These are phyloP conservation scores for Myotis davidii DNA, from an alignment of 2,113 vertebrate species.

Conservation along the genomic window DNA sequence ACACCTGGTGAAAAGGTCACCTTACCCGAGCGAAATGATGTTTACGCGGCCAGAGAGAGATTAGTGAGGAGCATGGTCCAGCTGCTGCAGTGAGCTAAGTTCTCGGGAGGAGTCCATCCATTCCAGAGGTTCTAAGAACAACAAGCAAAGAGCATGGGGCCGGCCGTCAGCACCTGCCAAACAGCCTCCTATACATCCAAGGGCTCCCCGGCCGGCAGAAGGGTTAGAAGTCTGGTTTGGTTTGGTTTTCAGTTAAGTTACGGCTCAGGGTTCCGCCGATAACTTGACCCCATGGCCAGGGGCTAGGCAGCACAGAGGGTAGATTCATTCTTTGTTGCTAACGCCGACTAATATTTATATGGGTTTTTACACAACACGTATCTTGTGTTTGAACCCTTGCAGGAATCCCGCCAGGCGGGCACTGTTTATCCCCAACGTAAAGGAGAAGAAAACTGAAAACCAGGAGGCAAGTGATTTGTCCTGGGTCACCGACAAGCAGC, in stretches of 20 bases:
- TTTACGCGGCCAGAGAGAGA: constrained; percentile 72
- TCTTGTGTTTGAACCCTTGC: background rate
- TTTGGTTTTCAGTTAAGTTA: background rate
- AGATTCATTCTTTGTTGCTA: background rate
- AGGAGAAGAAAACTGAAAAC: background rate
- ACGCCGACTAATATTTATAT: background rate
- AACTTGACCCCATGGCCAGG: background rate
- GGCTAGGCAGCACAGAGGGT: background rate
- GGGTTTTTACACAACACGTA: background rate
- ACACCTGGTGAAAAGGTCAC: background rate
- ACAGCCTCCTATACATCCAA: background rate
- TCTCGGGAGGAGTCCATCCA: constrained; percentile 63
- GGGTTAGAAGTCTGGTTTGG: background rate
- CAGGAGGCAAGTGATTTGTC: background rate
- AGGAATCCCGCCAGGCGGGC: background rate
- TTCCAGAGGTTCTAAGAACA: constrained; percentile 72
- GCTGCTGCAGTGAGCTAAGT: constrained; percentile 65
- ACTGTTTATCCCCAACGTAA: background rate
- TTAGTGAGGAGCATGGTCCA: constrained; percentile 74
- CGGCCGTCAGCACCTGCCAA: background rate
- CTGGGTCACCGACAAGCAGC: background rate
- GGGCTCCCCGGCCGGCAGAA: background rate
- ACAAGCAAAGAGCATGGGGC: constrained; percentile 62
- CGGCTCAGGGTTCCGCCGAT: background rate
- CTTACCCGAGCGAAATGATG: constrained; percentile 76